Base-by-base conservation (phyloP, 2,888 invertebrate species). In the Sisyra terminalis region DNA sequence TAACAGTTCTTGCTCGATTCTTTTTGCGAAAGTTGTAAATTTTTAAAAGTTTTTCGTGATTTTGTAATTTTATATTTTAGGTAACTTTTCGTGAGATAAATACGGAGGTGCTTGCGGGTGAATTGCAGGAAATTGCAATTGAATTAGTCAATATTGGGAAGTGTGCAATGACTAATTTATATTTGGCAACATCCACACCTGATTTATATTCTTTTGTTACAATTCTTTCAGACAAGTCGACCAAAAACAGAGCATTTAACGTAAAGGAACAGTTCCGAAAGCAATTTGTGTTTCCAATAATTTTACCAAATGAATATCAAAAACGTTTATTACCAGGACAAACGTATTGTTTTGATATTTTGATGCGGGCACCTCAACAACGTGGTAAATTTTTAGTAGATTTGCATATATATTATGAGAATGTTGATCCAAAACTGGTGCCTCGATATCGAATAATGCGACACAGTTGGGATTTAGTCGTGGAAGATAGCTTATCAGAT, bases 351-450 rank as follows among this genome's bases (percentile, higher is more conserved):
- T 57, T 73, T 46, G 64, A 68, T 14, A 63, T 81, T 53, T 83
- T 78, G 78, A 60, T 85, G 15, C 73, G 77, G 52, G 82, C 81
- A 0, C 78, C 81, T 1, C 71, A 71, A 48, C 61, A 64, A 35
- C 72, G 73, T 40, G 82, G 80, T 2, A 62, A 66, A 16, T 73
- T 75, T 49, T 61, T 66, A 3, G 59, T 84, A 35, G 73, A 83
- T 55, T 60, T 84, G 49, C 64, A 85, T 39, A 78, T 85, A 57
- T 84, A 83, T 56, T 85, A 83, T 54, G 76, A 78, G 52, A 71
- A 72, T 56, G 53, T 60, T 17, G 52, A 59, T 54, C 6, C 61
- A 9, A 13, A 32, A 32, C 3, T 32, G n/a, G 32, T 13, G 6
- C 14, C 14, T 6, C n/a, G 32, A 14, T 32, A 32, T 9, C 32